Conservation (phyloP, 2,888 invertebrate species). For the Campoplex capitator region DNA sequence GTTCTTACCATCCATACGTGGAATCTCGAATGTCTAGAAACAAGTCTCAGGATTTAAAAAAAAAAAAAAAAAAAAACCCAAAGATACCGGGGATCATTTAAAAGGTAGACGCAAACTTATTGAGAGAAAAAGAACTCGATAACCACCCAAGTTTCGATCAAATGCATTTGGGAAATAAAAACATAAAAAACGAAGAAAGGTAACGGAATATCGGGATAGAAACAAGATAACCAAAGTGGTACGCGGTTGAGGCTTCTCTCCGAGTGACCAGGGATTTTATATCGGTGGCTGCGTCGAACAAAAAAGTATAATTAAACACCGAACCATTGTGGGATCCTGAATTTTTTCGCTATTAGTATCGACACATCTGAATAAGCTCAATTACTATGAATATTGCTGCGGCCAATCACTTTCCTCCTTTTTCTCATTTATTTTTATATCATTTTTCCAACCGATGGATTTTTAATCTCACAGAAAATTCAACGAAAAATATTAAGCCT, state of each 20-base stretch:
- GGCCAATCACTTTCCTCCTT: not conserved
- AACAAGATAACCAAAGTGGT: conserved; percentile 71
- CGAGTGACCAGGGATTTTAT: conserved; percentile 72
- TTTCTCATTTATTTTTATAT: not conserved
- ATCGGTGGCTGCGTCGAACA: conserved; percentile 26
- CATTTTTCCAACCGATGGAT: too few relatives aligned
- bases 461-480: too few relatives aligned
- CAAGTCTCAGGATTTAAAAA: conserved; percentile 15
- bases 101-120: conserved; percentile 21
- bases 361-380: not conserved
- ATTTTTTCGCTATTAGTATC: not conserved
- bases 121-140: conserved; percentile 52
- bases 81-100: conserved; percentile 11
- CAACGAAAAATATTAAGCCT: too few relatives aligned
- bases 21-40: conserved; percentile 28
- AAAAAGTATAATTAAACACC: not conserved
- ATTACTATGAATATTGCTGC: not conserved
- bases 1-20: conserved; percentile 7
- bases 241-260: conserved; percentile 75
- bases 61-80: conserved; percentile 14
- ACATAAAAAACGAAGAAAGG: not conserved
- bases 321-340: not conserved
- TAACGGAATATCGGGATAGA: conserved; percentile 68
- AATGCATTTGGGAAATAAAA: conserved; percentile 37
- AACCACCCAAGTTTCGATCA: conserved; percentile 72